These are phyloP conservation scores for Teleogryllus occipitalis DNA, from an alignment of 1,140 invertebrate species.

Conservation along the genomic window DNA sequence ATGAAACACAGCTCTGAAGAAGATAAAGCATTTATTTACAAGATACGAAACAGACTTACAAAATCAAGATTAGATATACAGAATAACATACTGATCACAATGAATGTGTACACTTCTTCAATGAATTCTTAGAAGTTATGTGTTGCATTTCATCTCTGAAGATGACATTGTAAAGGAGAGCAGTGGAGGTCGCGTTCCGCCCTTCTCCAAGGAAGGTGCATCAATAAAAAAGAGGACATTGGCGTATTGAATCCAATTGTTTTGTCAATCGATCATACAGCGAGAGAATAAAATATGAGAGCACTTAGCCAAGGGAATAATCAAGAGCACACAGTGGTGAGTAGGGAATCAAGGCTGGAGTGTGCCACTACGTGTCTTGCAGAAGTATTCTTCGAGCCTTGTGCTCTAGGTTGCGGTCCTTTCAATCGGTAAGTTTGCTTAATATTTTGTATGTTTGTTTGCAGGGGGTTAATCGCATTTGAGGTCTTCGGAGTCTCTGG, in stretches of 20 bases:
- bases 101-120: not conserved
- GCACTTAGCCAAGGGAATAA: not conserved
- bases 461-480: not conserved
- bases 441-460: not conserved
- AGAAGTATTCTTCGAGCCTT: not conserved
- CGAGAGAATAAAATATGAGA: not conserved
- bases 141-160: not conserved
- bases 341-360: not conserved
- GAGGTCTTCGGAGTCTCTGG: not conserved
- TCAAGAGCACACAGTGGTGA: not conserved
- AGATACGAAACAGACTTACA: conserved; percentile 1
- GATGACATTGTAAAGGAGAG: not conserved
- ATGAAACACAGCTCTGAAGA: not conserved
- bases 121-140: not conserved
- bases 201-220: too few relatives aligned
- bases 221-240: not conserved
- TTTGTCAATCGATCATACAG: not conserved
- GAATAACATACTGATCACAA: not conserved
- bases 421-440: too few relatives aligned
- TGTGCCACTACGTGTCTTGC: not conserved
- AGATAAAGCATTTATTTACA: conserved; percentile 2
- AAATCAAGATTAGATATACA: not conserved
- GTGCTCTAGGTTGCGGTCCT: too few relatives aligned
- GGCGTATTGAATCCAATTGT: not conserved
- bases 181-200: not conserved